Conservation (phyloP, 2,888 invertebrate species). For the Panopea generosa region DNA sequence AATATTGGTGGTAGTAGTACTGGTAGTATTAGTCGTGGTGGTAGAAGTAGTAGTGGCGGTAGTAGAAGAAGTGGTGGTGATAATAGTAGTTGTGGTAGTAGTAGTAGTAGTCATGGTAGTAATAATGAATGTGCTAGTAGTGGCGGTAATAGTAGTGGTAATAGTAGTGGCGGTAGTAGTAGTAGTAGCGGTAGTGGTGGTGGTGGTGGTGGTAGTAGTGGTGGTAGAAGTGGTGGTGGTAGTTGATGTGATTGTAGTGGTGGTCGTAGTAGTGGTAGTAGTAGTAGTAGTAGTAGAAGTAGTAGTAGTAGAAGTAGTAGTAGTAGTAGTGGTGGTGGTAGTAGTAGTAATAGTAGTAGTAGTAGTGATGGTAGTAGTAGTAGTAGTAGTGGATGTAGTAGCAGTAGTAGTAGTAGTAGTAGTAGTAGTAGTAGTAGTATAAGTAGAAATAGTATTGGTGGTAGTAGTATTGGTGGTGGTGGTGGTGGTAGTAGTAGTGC, state of each 20-base stretch:
- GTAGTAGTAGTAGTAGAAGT: constrained; percentile 3
- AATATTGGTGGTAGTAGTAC: constrained; percentile 2
- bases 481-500: no score
- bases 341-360: no score
- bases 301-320: constrained; percentile 6
- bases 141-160: not conserved
- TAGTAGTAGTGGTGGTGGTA: constrained; percentile 4
- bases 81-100: constrained; percentile 5
- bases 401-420: no score
- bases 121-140: not conserved
- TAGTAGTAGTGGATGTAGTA: no score
- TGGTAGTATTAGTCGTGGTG: not conserved
- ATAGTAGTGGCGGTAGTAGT: constrained; percentile 1
- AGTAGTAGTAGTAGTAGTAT: no score
- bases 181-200: constrained; percentile 1
- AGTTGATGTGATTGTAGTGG: not conserved
- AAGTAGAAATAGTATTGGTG: no score
- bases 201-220: constrained; percentile 4
- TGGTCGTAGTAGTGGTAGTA: constrained; percentile 3
- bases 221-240: not conserved
- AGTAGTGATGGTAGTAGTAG: no score
- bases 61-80: not conserved
- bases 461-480: no score
- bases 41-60: constrained; percentile 5
- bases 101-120: constrained; percentile 5